Evolutionary conservation across 2,113 vertebrate genomes (phyloP).

Genomic region (Chionomys nivalis): DNA sequence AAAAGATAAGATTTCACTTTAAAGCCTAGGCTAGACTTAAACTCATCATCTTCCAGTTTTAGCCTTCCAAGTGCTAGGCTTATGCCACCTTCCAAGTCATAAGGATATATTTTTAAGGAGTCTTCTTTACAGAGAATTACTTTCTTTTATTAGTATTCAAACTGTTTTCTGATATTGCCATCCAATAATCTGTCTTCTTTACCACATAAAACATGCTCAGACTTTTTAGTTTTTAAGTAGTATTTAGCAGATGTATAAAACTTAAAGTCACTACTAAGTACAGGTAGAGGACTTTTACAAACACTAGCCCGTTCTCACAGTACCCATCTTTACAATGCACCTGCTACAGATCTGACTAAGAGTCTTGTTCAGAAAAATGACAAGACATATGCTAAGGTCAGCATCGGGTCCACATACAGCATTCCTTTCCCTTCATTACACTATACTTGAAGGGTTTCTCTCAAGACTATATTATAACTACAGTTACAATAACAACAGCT

Average conservation of each 20-base stretch:
- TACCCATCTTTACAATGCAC: not conserved
- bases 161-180: not conserved
- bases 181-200: slow-evolving; percentile 28
- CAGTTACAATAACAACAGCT: not conserved
- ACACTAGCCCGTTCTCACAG: not conserved
- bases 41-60: not conserved
- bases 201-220: not conserved
- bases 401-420: not conserved
- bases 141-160: slow-evolving; percentile 22
- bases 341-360: not conserved
- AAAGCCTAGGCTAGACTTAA: not conserved
- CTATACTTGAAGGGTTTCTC: not conserved
- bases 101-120: not conserved
- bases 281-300: slow-evolving; percentile 23
- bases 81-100: not conserved
- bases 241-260: not conserved
- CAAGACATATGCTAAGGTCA: slow-evolving; percentile 11
- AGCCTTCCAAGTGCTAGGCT: not conserved
- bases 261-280: not conserved
- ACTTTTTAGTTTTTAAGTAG: not conserved
- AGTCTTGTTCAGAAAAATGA: slow-evolving; percentile 29
- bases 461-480: not conserved
- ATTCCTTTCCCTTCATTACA: slow-evolving; percentile 48
- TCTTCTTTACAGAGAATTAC: slow-evolving; percentile 33
- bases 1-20: not conserved